phyloP scores from a whole-genome alignment of 2,888 invertebrate species.

The Cephus pulcher region DNA sequence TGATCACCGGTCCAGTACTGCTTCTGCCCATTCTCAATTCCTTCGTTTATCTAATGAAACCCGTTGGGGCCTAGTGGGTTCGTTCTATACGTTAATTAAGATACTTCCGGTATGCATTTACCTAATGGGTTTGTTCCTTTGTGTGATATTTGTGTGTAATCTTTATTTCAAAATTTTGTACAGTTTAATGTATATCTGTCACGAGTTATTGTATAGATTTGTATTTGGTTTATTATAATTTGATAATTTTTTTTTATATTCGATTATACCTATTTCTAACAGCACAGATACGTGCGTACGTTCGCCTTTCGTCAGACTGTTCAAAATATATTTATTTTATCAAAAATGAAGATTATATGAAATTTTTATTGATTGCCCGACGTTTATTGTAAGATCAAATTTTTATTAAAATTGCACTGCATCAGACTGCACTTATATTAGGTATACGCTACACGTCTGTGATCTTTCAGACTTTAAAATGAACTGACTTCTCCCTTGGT shows the following conservation, averaged over 20 bases:
- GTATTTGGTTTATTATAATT: background rate
- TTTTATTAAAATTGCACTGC: background rate
- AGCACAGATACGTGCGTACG: background rate
- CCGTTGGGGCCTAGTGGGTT: background rate
- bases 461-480: slow-evolving; percentile 12
- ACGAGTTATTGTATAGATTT: background rate
- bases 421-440: background rate
- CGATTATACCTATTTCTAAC: background rate
- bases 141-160: background rate
- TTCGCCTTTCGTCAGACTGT: background rate
- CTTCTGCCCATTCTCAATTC: slow-evolving; percentile 27
- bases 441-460: background rate
- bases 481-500: slow-evolving; percentile 32
- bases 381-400: background rate
- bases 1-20: slow-evolving; percentile 50
- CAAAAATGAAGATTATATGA: background rate
- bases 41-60: background rate
- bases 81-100: background rate
- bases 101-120: background rate
- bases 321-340: background rate
- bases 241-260: background rate
- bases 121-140: background rate
- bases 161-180: background rate
- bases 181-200: background rate
- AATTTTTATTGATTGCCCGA: background rate